Evolutionary conservation across 2,888 invertebrate genomes (phyloP).

Genomic region (Drosophila austrosaltans): DNA sequence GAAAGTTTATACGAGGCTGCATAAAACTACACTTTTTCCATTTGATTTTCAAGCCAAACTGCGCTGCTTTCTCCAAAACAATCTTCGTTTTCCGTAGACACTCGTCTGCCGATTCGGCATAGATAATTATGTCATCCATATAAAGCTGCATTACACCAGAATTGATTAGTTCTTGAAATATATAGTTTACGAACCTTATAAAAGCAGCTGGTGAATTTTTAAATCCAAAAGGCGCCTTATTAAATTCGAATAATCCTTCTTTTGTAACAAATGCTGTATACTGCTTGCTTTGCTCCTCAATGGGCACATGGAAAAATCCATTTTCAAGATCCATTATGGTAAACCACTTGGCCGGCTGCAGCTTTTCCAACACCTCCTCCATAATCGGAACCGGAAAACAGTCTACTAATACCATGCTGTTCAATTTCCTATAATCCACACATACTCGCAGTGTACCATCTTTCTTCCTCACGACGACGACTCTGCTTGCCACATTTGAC

Average conservation of each 20-base stretch:
- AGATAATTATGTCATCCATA: conserved; percentile 32
- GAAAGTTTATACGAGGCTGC: too few relatives aligned
- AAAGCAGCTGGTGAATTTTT: conserved; percentile 26
- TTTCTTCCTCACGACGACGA: conserved; percentile 6
- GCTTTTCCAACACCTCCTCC: conserved; percentile 20
- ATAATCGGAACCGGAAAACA: conserved; percentile 20
- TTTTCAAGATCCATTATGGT: neutral
- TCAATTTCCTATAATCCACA: conserved; percentile 22
- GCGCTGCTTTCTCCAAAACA: too few relatives aligned
- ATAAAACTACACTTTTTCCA: too few relatives aligned
- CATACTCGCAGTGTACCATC: conserved; percentile 8
- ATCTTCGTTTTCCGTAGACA: neutral
- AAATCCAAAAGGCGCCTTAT: too few relatives aligned
- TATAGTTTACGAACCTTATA: conserved; percentile 16
- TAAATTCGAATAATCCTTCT: conserved; percentile 2
- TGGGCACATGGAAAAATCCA: conserved; percentile 8
- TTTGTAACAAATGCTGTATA: conserved; percentile 20
- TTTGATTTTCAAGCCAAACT: too few relatives aligned
- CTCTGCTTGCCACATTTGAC: neutral
- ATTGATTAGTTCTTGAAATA: neutral
- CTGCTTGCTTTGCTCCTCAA: conserved; percentile 16
- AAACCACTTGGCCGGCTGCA: neutral
- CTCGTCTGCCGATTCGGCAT: conserved; percentile 17
- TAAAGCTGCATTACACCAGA: conserved; percentile 10
- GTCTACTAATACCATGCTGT: conserved; percentile 7